These are phyloP conservation scores for Alectura lathami DNA, from an alignment of 2,113 vertebrate species.

Conservation along the genomic window DNA sequence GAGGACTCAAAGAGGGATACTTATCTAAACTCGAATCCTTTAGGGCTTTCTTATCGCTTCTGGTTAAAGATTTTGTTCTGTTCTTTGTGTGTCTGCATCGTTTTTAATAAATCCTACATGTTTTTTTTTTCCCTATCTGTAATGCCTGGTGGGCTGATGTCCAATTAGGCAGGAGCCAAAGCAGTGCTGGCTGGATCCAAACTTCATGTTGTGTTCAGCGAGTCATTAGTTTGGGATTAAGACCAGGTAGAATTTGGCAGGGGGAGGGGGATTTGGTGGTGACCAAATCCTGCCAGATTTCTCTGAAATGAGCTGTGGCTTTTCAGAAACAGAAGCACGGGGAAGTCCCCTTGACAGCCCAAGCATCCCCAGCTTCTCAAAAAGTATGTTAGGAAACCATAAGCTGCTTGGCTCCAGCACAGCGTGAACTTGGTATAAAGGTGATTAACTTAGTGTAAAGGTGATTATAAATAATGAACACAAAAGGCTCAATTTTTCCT, in stretches of 20 bases:
- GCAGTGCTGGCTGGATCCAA: background rate
- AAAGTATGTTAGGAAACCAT: background rate
- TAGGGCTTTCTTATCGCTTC: background rate
- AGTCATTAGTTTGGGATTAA: background rate
- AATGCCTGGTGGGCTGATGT: background rate
- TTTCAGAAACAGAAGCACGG: background rate
- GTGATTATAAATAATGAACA: background rate
- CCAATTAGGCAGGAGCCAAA: background rate
- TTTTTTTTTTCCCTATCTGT: background rate
- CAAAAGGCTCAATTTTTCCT: background rate
- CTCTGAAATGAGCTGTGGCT: background rate
- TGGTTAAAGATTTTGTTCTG: background rate
- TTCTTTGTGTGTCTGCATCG: constrained; percentile 20
- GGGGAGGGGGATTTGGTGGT: background rate
- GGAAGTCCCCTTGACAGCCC: rapidly evolving
- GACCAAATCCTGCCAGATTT: background rate
- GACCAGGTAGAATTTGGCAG: background rate
- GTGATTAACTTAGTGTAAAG: background rate
- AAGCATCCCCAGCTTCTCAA: background rate
- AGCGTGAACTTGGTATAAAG: background rate
- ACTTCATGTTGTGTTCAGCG: background rate
- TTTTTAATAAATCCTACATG: background rate
- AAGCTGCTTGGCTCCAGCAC: background rate
- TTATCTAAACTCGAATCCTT: background rate
- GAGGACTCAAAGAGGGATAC: background rate